These are phyloP conservation scores for Tupaia chinensis DNA, from an alignment of 2,113 vertebrate species.

Conservation along the genomic window DNA sequence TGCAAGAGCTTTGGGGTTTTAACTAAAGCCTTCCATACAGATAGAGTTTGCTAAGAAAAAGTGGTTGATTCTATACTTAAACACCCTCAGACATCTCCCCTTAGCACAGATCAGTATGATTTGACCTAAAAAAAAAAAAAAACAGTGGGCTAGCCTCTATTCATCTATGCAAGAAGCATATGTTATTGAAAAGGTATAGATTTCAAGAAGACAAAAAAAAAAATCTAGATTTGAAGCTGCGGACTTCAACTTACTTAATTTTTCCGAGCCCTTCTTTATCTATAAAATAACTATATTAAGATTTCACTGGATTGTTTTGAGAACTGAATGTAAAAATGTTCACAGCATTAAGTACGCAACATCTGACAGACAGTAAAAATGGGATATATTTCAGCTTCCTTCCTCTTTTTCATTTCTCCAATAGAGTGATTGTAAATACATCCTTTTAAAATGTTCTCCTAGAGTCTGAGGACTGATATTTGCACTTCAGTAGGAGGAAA, in stretches of 20 bases:
- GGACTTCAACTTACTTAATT: neutral
- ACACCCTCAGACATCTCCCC: neutral
- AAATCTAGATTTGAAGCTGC: neutral
- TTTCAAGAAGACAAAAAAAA: neutral
- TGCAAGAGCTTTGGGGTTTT: neutral
- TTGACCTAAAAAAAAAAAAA: neutral
- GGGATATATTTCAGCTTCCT: neutral
- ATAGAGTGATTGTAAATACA: neutral
- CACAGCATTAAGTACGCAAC: neutral
- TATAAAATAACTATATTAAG: slow-evolving; percentile 35
- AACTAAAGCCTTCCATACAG: neutral
- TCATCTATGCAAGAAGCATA: neutral
- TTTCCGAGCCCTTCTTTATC: slow-evolving; percentile 31
- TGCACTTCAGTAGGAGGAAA: neutral
- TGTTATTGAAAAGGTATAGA: slow-evolving; percentile 20
- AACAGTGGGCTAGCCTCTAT: neutral
- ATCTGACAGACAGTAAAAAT: neutral
- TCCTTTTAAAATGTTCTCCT: neutral
- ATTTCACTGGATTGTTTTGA: neutral
- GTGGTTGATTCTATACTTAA: neutral
- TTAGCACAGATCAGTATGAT: neutral
- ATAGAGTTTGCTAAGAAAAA: neutral
- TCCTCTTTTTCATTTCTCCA: slow-evolving; percentile 25
- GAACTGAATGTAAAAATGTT: slow-evolving; percentile 8
- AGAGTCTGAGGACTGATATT: neutral